Evolutionary conservation across 2,888 invertebrate species (phyloP).

Genomic region (Amblyjoppa fuscipennis): DNA sequence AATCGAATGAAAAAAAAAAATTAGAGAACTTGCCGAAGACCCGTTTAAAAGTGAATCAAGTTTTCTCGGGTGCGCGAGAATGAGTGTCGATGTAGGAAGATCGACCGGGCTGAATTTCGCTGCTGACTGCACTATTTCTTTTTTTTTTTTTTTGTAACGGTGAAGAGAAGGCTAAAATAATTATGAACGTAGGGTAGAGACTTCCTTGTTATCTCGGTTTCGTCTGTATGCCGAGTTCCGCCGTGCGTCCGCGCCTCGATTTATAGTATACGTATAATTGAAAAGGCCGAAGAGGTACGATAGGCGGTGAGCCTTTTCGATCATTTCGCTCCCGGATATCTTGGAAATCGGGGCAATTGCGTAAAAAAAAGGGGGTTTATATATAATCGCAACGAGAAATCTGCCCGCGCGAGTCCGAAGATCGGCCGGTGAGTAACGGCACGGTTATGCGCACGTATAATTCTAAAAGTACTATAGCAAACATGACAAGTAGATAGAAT

Average conservation of each 20-base stretch:
- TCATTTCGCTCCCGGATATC: slow-evolving; percentile 19
- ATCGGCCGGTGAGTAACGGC: slow-evolving; percentile 6
- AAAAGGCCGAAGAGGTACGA: slow-evolving; percentile 56
- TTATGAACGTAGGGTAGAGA: slow-evolving; percentile 52
- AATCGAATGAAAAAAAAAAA: not conserved
- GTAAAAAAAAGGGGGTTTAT: not conserved
- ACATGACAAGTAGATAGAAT: slow-evolving; percentile 55
- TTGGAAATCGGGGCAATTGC: not conserved
- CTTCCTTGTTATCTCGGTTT: slow-evolving; percentile 72
- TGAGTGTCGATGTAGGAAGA: slow-evolving; percentile 60
- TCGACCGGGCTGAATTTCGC: slow-evolving; percentile 51
- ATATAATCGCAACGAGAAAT: slow-evolving; percentile 10
- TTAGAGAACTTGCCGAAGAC: slow-evolving; percentile 21
- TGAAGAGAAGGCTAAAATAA: slow-evolving; percentile 16
- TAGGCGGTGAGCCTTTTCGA: slow-evolving; percentile 44
- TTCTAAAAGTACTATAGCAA: slow-evolving; percentile 47
- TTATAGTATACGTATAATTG: slow-evolving; percentile 77
- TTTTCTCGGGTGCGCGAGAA: slow-evolving; percentile 50
- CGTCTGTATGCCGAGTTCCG: slow-evolving; percentile 77
- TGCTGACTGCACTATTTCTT: slow-evolving; percentile 14
- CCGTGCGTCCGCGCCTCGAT: slow-evolving; percentile 84
- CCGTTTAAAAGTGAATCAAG: slow-evolving; percentile 64
- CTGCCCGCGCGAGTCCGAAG: slow-evolving; percentile 28
- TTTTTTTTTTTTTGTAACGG: slow-evolving; percentile 17
- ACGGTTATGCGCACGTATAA: slow-evolving; percentile 22